Evolutionary conservation across 2,888 invertebrate species (phyloP).

Genomic region (Miltochrista miniata): DNA sequence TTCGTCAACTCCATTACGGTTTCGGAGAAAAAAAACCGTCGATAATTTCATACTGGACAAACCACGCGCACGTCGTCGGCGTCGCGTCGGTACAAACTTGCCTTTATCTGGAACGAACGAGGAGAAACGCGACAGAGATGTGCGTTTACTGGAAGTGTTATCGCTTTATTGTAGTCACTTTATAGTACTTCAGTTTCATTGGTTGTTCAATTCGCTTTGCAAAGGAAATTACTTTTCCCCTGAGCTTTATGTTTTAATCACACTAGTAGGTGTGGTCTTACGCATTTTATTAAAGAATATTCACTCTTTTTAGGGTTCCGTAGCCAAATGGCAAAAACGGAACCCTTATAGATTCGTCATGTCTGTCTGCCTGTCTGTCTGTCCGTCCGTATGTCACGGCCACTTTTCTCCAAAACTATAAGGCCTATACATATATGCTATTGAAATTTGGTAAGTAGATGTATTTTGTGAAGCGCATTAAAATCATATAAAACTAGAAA

Average conservation of each 20-base stretch:
- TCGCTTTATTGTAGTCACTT: not conserved
- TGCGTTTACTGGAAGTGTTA: constrained; percentile 18
- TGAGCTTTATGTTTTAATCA: not conserved
- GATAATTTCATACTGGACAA: constrained; percentile 17
- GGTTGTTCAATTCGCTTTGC: not conserved
- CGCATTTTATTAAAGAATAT: not conserved
- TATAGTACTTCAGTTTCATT: not conserved
- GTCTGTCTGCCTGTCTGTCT: too few relatives aligned
- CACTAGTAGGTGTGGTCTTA: not conserved
- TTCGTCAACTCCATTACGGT: not conserved
- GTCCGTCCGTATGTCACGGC: too few relatives aligned
- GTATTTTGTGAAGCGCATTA: too few relatives aligned
- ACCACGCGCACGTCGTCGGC: constrained; percentile 14
- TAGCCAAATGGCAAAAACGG: too few relatives aligned
- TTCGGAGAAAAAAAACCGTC: constrained; percentile 10
- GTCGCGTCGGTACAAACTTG: constrained; percentile 17
- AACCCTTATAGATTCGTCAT: too few relatives aligned
- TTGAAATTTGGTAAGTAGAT: too few relatives aligned
- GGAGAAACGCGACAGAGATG: constrained; percentile 16
- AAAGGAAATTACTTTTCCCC: too few relatives aligned
- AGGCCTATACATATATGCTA: too few relatives aligned
- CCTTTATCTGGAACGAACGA: constrained; percentile 13
- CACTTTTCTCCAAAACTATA: too few relatives aligned
- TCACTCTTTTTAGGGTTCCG: too few relatives aligned
- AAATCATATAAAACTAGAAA: too few relatives aligned